Percentiles rank a stretch among this genome's conserved stretches.
Conservation (phyloP, 1,140 invertebrate species). For the Drosophila sturtevanti region DNA sequence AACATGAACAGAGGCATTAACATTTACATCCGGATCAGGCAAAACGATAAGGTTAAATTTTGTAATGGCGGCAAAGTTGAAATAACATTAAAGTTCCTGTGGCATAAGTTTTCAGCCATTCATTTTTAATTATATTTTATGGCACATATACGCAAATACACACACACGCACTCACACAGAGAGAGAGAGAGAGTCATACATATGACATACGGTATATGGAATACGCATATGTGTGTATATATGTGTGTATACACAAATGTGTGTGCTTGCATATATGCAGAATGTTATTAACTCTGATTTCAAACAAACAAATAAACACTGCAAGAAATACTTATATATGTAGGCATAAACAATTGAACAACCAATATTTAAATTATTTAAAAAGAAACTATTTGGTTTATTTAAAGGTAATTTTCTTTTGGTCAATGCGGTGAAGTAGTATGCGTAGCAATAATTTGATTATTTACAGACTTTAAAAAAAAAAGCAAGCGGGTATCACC, state of each 20-base stretch:
- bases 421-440: too few relatives aligned
- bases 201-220: neutral
- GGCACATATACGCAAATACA: conserved; percentile 20
- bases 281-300: conserved; percentile 8
- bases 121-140: conserved; percentile 66
- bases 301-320: conserved; percentile 5
- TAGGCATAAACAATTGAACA: neutral
- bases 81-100: conserved; percentile 45
- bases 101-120: conserved; percentile 36
- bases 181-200: too few relatives aligned
- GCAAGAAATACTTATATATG: neutral
- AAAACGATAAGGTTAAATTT: conserved; percentile 8
- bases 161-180: neutral
- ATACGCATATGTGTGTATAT: neutral
- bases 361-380: neutral
- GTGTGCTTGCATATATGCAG: conserved; percentile 6
- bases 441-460: too few relatives aligned
- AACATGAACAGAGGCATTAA: conserved; percentile 21
- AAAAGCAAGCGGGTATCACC: too few relatives aligned
- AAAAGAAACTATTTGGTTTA: neutral
- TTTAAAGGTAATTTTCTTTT: too few relatives aligned
- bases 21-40: conserved; percentile 17
- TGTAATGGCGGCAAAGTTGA: conserved; percentile 11
- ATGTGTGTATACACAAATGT: neutral
- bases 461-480: too few relatives aligned